Evolutionary conservation across 2,797 vertebrate species (phyloP).

Genomic region (Australoheros facetus): DNA sequence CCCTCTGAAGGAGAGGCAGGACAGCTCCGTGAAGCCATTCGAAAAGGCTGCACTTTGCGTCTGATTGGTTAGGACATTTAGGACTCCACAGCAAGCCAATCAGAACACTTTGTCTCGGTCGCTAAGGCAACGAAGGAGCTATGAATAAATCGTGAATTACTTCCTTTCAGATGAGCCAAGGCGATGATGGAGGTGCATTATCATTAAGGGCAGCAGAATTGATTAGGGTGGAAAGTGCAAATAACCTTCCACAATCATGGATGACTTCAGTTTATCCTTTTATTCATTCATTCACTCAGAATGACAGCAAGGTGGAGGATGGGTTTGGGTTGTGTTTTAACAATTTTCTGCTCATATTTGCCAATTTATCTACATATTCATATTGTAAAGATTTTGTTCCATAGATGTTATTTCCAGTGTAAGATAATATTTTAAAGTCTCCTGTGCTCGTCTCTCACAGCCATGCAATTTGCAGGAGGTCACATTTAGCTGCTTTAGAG

Average conservation of each 20-base stretch:
- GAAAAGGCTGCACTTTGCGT: conserved; percentile 74
- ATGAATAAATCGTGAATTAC: conserved; percentile 69
- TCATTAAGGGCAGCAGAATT: conserved; percentile 66
- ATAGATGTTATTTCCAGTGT: conserved; percentile 89
- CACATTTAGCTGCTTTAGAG: conserved; percentile 63
- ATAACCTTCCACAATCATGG: conserved; percentile 61
- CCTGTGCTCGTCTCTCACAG: conserved; percentile 82
- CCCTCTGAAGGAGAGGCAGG: conserved; percentile 66
- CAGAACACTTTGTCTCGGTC: conserved; percentile 68
- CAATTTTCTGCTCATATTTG: conserved; percentile 89
- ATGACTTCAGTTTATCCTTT: conserved; percentile 75
- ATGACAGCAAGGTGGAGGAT: conserved; percentile 63
- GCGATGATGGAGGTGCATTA: conserved; percentile 60
- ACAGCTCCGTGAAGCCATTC: conserved; percentile 68
- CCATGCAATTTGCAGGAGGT: conserved; percentile 77
- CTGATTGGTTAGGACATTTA: conserved; percentile 70
- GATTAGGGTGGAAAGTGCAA: conserved; percentile 53
- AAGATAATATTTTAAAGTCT: conserved; percentile 93
- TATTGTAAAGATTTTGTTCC: conserved; percentile 91
- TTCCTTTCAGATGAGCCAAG: conserved; percentile 68
- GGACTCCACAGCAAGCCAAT: conserved; percentile 68
- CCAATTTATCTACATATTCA: conserved; percentile 87
- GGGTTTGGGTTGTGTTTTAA: conserved; percentile 76
- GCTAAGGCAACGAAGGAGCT: conserved; percentile 66
- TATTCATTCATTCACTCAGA: conserved; percentile 74